A percentile compares a stretch with the other conserved stretches of the same genome.
These are phyloP conservation scores for Ophion ellenae DNA, from an alignment of 2,888 invertebrate genomes.

Conservation along the genomic window DNA sequence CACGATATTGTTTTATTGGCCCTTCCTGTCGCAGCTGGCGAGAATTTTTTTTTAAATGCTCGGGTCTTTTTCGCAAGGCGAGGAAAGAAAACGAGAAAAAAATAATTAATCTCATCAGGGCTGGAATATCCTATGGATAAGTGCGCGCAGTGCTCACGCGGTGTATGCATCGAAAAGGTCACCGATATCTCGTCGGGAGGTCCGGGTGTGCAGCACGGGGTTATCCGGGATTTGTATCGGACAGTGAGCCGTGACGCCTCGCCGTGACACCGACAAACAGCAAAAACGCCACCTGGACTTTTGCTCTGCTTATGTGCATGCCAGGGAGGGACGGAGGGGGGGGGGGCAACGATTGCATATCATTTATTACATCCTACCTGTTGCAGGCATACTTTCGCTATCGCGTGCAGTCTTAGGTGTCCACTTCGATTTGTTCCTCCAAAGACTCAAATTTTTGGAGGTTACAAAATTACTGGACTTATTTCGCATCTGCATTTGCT, in stretches of 20 bases:
- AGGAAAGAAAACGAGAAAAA: too few species aligned
- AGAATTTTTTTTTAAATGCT: background rate
- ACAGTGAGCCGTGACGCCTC: slow-evolving; percentile 66
- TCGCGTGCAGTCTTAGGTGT: background rate
- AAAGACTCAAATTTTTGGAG: background rate
- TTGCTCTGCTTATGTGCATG: slow-evolving; percentile 42
- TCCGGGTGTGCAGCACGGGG: slow-evolving; percentile 62
- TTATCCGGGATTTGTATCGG: slow-evolving; percentile 65
- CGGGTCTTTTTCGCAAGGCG: background rate
- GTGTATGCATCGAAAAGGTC: slow-evolving; percentile 60
- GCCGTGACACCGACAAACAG: slow-evolving; percentile 50
- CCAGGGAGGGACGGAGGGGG: background rate
- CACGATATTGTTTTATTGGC: too few species aligned
- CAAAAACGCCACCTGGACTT: slow-evolving; percentile 58
- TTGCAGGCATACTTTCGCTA: background rate
- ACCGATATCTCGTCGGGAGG: slow-evolving; percentile 62
- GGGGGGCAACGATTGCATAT: slow-evolving; percentile 24
- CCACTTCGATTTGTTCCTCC: background rate
- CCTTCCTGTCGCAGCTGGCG: too few species aligned
- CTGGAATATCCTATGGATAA: slow-evolving; percentile 12
- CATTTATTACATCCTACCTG: slow-evolving; percentile 49
- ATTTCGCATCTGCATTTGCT: too few species aligned
- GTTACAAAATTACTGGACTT: background rate
- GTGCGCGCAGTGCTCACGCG: slow-evolving; percentile 10
- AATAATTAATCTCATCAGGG: background rate